Conservation (phyloP, 2,797 vertebrate species). For the Kryptolebias ocellatus region DNA sequence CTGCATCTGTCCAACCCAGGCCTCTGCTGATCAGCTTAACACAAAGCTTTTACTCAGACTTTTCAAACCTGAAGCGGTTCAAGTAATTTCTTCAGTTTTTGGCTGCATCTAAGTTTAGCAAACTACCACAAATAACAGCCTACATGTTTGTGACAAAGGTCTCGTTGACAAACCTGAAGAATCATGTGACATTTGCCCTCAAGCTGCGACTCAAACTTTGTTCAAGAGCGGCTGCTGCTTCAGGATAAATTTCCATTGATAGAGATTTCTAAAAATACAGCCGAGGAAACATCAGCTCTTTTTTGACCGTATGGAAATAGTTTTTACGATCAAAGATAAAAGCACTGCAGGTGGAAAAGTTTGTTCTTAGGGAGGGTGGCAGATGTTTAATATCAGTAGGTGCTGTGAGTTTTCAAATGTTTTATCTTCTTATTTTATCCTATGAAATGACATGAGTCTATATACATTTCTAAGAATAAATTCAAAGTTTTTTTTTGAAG, state of each 20-base stretch:
- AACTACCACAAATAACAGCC: neutral
- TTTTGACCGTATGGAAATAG: neutral
- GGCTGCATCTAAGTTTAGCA: neutral
- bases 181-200: neutral
- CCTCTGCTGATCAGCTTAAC: too few species aligned
- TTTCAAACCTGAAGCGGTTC: too few species aligned
- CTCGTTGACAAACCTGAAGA: neutral
- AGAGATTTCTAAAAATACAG: neutral
- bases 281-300: neutral
- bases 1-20: too few species aligned
- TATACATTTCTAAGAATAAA: too few species aligned
- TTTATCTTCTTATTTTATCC: too few species aligned
- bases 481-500: too few species aligned
- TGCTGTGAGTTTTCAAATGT: too few species aligned
- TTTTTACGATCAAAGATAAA: neutral
- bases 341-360: neutral
- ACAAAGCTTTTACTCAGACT: too few species aligned
- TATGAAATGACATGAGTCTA: too few species aligned
- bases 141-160: slow-evolving; percentile 1
- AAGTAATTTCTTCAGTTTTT: too few species aligned
- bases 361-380: neutral
- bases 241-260: neutral
- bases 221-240: neutral
- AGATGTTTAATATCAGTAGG: neutral
- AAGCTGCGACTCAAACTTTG: neutral